Conservation (phyloP, 2,888 invertebrate genomes). For the Himalopsyche tibetana region DNA sequence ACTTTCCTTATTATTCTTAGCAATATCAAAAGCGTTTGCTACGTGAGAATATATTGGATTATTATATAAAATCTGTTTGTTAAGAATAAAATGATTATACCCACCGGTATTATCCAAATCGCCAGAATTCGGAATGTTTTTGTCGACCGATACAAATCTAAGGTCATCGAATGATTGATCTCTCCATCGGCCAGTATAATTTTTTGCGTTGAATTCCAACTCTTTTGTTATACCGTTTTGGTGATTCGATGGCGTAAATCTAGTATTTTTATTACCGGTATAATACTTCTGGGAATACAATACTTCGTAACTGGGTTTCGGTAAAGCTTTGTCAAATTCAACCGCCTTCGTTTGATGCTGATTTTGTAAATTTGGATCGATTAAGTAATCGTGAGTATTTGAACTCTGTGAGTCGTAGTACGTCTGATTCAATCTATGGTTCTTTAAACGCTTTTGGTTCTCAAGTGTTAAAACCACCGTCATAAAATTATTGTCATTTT, state of each 20-base stretch:
- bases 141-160: not conserved
- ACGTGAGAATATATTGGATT: constrained; percentile 14
- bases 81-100: constrained; percentile 28
- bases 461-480: constrained; percentile 49
- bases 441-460: constrained; percentile 40
- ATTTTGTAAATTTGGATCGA: constrained; percentile 15
- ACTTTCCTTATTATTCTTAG: not conserved
- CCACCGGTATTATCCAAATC: not conserved
- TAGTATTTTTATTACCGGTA: constrained; percentile 51
- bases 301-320: constrained; percentile 57
- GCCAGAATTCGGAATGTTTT: not conserved
- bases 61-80: constrained; percentile 9
- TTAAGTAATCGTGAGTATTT: not conserved
- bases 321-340: not conserved
- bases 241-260: not conserved
- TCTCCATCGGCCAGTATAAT: not conserved
- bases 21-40: constrained; percentile 1
- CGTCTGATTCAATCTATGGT: constrained; percentile 37
- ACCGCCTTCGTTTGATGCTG: constrained; percentile 18
- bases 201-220: not conserved
- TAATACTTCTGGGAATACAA: constrained; percentile 61
- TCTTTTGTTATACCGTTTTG: not conserved
- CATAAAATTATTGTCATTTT: constrained; percentile 41
- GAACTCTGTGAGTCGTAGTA: not conserved
- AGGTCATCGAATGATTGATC: constrained; percentile 23